These are phyloP conservation scores for Sceloporus undulatus DNA, from an alignment of 2,113 vertebrate species.

Conservation along the genomic window DNA sequence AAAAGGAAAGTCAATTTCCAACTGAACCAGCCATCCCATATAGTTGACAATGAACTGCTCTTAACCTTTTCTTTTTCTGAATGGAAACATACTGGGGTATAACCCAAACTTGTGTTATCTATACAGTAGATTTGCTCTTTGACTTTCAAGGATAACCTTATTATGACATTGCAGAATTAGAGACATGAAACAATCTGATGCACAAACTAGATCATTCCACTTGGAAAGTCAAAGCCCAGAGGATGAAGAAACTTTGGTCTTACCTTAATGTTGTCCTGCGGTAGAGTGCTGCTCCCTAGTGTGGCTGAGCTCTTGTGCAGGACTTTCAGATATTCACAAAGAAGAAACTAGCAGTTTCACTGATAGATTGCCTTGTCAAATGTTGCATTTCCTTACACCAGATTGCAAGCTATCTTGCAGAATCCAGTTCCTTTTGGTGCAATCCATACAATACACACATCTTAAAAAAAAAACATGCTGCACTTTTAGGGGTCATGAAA, in stretches of 20 bases:
- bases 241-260: constrained; percentile 7
- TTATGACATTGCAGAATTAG: constrained; percentile 25
- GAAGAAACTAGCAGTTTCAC: not conserved
- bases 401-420: not conserved
- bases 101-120: not conserved
- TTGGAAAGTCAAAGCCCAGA: constrained; percentile 25
- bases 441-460: not conserved
- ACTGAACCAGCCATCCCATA: not conserved
- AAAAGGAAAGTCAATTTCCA: not conserved
- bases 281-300: not conserved
- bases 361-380: constrained; percentile 18
- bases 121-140: not conserved
- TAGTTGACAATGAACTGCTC: not conserved
- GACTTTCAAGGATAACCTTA: constrained; percentile 22
- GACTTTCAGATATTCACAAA: constrained; percentile 6
- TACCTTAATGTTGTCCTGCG: constrained; percentile 4
- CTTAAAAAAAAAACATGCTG: not conserved
- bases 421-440: not conserved
- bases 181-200: constrained; percentile 8
- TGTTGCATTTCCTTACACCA: constrained; percentile 6
- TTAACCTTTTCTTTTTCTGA: not conserved
- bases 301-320: not conserved
- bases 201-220: constrained; percentile 10
- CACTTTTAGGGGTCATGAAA: not conserved
- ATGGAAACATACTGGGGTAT: not conserved